Evolutionary conservation across 2,113 vertebrate genomes (phyloP).

Genomic region (Sylvietta virens): DNA sequence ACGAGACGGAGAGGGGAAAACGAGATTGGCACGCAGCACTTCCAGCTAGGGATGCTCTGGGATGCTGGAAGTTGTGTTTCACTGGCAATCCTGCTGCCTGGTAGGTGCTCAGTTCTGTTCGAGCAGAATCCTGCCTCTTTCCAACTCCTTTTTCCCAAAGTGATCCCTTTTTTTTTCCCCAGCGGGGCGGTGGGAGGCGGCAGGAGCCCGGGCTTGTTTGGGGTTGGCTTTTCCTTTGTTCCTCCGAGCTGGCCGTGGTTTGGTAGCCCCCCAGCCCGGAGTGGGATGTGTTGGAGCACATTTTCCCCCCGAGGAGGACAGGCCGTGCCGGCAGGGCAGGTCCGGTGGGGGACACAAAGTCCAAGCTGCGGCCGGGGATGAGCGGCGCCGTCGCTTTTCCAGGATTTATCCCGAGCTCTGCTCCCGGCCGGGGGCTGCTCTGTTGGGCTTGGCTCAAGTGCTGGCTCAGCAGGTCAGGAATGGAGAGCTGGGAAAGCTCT

Average conservation of each 20-base stretch:
- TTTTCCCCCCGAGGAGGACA: background rate
- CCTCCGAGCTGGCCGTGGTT: background rate
- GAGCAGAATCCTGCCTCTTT: background rate
- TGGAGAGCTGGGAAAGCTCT: background rate
- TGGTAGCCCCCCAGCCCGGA: background rate
- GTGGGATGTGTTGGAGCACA: background rate
- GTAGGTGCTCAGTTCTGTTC: background rate
- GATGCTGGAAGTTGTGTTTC: background rate
- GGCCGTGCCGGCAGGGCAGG: background rate
- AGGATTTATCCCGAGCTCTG: background rate
- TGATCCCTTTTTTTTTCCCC: background rate
- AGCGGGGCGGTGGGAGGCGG: background rate
- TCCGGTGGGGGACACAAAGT: background rate
- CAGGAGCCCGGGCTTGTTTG: background rate
- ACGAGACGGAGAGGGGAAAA: background rate
- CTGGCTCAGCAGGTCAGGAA: background rate
- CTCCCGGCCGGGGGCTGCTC: background rate
- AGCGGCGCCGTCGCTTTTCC: rapidly evolving
- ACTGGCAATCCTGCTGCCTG: background rate
- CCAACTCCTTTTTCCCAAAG: background rate
- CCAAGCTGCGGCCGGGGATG: background rate
- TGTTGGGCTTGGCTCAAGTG: background rate
- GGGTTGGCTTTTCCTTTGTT: conserved; percentile 13
- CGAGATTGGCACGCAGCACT: background rate
- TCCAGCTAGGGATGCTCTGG: background rate